A percentile compares a stretch with the other conserved stretches of the same genome.
Conservation (phyloP, 2,888 invertebrate species). For the Andrena haemorrhoa region DNA sequence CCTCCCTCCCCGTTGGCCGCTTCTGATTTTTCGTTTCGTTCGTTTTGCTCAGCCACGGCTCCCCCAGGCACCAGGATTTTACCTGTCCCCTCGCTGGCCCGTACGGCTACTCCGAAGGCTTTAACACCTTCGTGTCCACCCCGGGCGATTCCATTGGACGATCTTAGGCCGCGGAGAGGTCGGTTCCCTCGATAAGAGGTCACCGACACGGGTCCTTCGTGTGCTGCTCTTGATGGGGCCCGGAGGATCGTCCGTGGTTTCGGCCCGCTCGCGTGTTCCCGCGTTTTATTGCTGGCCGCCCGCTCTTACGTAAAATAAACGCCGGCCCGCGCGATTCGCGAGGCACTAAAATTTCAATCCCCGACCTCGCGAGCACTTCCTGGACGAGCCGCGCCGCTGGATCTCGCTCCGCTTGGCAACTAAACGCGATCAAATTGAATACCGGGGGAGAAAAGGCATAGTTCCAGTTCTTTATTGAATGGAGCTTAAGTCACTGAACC, state of each 20-base stretch:
- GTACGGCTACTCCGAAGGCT: conserved; percentile 42
- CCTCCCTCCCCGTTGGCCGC: conserved; percentile 34
- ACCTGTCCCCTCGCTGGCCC: conserved; percentile 46
- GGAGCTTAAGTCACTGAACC: background rate
- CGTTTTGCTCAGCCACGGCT: conserved; percentile 34
- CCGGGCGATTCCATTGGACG: conserved; percentile 48
- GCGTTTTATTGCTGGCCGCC: conserved; percentile 28
- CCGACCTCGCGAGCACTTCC: conserved; percentile 2
- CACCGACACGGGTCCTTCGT: conserved; percentile 61
- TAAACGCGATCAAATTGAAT: background rate
- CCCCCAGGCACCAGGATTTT: conserved; percentile 48
- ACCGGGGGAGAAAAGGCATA: background rate
- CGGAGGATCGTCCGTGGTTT: conserved; percentile 23
- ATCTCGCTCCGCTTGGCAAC: conserved; percentile 10
- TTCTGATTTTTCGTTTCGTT: conserved; percentile 50
- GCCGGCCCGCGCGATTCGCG: background rate
- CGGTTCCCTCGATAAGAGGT: conserved; percentile 71
- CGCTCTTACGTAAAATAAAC: conserved; percentile 24
- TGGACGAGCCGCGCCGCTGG: conserved; percentile 16
- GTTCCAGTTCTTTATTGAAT: conserved; percentile 1
- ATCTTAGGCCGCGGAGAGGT: conserved; percentile 63
- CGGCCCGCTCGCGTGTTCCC: conserved; percentile 28
- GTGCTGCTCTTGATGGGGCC: conserved; percentile 6
- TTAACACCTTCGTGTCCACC: conserved; percentile 50
- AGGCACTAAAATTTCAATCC: conserved; percentile 32